Evolutionary conservation across 2,797 vertebrate species (phyloP).

Genomic region (Esox masquinongy): DNA sequence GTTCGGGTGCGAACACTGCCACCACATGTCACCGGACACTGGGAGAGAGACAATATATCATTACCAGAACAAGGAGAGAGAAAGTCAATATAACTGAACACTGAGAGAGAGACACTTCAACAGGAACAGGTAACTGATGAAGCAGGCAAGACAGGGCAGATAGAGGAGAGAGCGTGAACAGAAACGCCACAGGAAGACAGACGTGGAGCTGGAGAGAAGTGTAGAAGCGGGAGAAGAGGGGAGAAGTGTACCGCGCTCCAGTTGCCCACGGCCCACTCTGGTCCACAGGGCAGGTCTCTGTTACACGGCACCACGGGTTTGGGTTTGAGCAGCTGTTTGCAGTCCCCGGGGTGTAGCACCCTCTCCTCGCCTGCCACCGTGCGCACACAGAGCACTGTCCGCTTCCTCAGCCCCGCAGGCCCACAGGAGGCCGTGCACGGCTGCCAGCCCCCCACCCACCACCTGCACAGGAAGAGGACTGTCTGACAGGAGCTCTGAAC

Average conservation of each 20-base stretch:
- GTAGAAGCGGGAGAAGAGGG: not conserved
- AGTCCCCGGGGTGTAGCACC: constrained; percentile 82
- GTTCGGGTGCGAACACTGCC: constrained; percentile 86
- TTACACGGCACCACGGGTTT: constrained; percentile 87
- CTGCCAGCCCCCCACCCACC: constrained; percentile 98
- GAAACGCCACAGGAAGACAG: not conserved
- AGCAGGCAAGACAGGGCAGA: not conserved
- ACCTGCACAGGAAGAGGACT: constrained; percentile 69
- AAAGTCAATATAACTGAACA: not conserved
- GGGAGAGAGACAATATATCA: not conserved
- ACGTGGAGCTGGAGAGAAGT: not conserved
- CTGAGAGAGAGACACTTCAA: not conserved
- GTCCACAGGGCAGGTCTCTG: constrained; percentile 87
- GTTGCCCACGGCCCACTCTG: constrained; percentile 87
- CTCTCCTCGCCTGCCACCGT: constrained; percentile 88
- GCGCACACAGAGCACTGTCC: constrained; percentile 89
- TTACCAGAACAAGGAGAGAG: not conserved
- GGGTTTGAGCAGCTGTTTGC: constrained; percentile 89
- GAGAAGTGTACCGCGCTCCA: constrained; percentile 83
- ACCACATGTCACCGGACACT: constrained; percentile 81
- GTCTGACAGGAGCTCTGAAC: not conserved
- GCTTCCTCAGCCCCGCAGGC: constrained; percentile 81
- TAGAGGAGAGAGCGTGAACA: not conserved
- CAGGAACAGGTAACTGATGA: not conserved
- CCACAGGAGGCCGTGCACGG: constrained; percentile 88